Evolutionary conservation across 2,888 invertebrate species (phyloP).

Genomic region (Microplitis manilae): DNA sequence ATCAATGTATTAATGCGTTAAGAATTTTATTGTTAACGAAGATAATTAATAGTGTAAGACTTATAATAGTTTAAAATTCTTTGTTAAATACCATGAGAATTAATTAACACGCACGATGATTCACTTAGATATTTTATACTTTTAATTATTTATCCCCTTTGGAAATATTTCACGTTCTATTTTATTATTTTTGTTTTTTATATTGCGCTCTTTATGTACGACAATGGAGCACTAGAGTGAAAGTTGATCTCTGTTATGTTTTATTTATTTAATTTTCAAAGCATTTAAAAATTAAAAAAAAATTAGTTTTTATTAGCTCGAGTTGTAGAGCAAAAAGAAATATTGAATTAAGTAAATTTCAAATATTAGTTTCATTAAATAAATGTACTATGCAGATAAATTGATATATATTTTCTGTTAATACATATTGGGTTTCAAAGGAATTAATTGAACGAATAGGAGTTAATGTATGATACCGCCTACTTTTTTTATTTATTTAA

Average conservation of each 20-base stretch:
- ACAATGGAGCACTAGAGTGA: conserved; percentile 6
- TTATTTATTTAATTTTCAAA: background rate
- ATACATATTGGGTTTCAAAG: conserved; percentile 4
- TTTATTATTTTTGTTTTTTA: conserved; percentile 1
- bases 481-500: conserved; percentile 11
- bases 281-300: background rate
- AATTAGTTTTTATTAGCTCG: background rate
- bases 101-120: background rate
- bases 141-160: background rate
- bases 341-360: background rate
- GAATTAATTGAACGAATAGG: background rate
- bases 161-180: background rate
- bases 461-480: conserved; percentile 14
- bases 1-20: background rate
- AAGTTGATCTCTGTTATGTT: conserved; percentile 16
- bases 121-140: background rate
- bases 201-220: conserved; percentile 2
- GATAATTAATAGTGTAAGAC: background rate
- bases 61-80: background rate
- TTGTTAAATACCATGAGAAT: conserved; percentile 5
- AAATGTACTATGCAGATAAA: background rate
- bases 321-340: background rate
- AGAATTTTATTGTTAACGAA: background rate
- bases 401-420: background rate
- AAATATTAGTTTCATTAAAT: conserved; percentile 10